A percentile compares a stretch with the other conserved stretches of the same genome.
Evolutionary conservation across 92 coral and sea anemone species (phyloP).

Genomic region (Chrysogorgia sp.): DNA sequence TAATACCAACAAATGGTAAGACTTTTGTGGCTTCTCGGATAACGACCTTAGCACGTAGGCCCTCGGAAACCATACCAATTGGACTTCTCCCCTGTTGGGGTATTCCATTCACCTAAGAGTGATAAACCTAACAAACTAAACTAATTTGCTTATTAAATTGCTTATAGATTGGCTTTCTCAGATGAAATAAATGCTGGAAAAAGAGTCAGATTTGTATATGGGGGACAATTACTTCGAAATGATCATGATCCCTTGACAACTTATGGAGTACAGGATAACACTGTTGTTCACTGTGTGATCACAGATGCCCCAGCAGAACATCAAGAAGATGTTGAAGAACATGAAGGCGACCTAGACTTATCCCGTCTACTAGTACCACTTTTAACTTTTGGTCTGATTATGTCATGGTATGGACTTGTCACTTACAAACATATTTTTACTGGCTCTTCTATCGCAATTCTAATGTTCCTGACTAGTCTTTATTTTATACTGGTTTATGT

Average conservation of each 20-base stretch:
- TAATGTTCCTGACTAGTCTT: constrained; percentile 79
- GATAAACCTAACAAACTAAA: neutral
- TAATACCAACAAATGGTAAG: no score
- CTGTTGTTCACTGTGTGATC: constrained; percentile 94
- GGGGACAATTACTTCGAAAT: constrained; percentile 79
- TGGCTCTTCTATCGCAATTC: constrained; percentile 79
- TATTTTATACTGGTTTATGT: constrained; percentile 75
- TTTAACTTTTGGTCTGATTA: constrained; percentile 65
- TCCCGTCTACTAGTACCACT: constrained; percentile 84
- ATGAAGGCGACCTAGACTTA: constrained; percentile 77
- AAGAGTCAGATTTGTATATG: constrained; percentile 82
- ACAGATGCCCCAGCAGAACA: constrained; percentile 60
- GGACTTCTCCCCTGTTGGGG: no score
- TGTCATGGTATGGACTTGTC: constrained; percentile 89
- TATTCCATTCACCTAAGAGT: neutral
- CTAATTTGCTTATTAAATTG: neutral
- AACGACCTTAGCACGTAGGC: no score
- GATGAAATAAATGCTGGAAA: constrained; percentile 76
- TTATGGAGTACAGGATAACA: constrained; percentile 76
- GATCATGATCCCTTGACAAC: constrained; percentile 68
- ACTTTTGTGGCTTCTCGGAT: no score
- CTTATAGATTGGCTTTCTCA: constrained; percentile 76
- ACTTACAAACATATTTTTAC: constrained; percentile 78
- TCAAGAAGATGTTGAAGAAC: constrained; percentile 31
- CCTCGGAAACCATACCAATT: no score